Percentiles rank a stretch among this genome's conserved stretches.
Conservation (phyloP, 2,888 invertebrate species). For the Cheilosia scutellata region DNA sequence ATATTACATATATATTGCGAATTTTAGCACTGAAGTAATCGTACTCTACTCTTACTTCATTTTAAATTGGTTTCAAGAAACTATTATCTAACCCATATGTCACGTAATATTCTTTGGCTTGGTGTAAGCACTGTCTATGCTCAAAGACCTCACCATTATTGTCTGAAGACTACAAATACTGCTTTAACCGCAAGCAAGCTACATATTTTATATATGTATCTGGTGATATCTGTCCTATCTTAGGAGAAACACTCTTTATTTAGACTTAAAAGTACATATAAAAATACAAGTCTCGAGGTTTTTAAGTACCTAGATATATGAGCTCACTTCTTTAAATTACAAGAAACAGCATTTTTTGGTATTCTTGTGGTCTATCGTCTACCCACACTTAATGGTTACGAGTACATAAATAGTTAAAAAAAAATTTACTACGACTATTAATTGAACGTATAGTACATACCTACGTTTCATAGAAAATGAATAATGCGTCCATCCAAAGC, state of each 20-base stretch:
- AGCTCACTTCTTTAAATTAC: constrained; percentile 2
- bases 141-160: constrained; percentile 12
- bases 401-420: neutral
- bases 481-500: neutral
- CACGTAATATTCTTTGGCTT: constrained; percentile 38
- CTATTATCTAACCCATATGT: constrained; percentile 16
- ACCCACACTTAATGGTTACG: constrained; percentile 23
- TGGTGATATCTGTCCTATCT: neutral
- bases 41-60: constrained; percentile 4
- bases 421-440: neutral
- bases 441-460: neutral
- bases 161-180: neutral
- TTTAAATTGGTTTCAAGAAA: constrained; percentile 13
- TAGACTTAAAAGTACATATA: neutral
- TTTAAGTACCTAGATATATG: neutral
- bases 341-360: neutral
- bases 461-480: constrained; percentile 7
- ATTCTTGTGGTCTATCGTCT: constrained; percentile 7
- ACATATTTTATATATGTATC: neutral
- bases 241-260: neutral
- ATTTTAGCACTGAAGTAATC: neutral
- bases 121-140: neutral
- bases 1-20: too few relatives aligned
- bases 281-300: constrained; percentile 27
- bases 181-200: constrained; percentile 15